Percentiles rank a stretch among this genome's conserved stretches.
Evolutionary conservation across 2,888 invertebrate genomes (phyloP).

Genomic region (Boloria selene): DNA sequence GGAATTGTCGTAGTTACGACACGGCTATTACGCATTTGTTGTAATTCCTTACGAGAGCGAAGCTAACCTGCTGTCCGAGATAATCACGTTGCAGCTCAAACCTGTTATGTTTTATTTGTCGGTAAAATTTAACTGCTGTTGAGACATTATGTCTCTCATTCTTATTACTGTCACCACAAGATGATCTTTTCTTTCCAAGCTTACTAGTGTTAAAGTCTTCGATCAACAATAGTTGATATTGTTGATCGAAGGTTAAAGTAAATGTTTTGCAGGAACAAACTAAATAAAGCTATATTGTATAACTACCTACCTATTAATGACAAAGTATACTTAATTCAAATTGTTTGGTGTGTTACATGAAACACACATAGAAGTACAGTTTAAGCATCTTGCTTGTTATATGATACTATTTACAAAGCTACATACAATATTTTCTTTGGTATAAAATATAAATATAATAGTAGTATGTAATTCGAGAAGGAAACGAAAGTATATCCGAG

Average conservation of each 20-base stretch:
- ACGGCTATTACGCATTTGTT: constrained; percentile 70
- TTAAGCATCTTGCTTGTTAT: too few species aligned
- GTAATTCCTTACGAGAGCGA: constrained; percentile 71
- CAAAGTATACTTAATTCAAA: too few species aligned
- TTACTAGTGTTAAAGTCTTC: constrained; percentile 7
- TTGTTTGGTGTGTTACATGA: too few species aligned
- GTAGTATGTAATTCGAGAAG: constrained; percentile 39
- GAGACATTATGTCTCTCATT: constrained; percentile 32
- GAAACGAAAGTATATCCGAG: constrained; percentile 61
- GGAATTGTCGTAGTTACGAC: constrained; percentile 66
- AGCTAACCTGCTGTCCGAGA: constrained; percentile 57
- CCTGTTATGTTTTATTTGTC: constrained; percentile 45
- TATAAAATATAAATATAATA: constrained; percentile 23
- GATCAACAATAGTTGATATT: too few species aligned
- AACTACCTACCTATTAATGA: too few species aligned
- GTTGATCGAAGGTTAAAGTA: too few species aligned
- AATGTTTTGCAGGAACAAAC: too few species aligned
- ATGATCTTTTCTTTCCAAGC: constrained; percentile 13
- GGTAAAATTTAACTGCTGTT: constrained; percentile 39
- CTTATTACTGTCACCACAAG: constrained; percentile 25
- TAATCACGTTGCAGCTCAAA: constrained; percentile 49
- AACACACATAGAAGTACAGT: too few species aligned
- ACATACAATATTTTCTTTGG: constrained; percentile 5
- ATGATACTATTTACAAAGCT: too few species aligned
- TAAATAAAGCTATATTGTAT: too few species aligned